phyloP scores from a whole-genome alignment of 2,797 vertebrate genomes.

The Gorsachius magnificus region DNA sequence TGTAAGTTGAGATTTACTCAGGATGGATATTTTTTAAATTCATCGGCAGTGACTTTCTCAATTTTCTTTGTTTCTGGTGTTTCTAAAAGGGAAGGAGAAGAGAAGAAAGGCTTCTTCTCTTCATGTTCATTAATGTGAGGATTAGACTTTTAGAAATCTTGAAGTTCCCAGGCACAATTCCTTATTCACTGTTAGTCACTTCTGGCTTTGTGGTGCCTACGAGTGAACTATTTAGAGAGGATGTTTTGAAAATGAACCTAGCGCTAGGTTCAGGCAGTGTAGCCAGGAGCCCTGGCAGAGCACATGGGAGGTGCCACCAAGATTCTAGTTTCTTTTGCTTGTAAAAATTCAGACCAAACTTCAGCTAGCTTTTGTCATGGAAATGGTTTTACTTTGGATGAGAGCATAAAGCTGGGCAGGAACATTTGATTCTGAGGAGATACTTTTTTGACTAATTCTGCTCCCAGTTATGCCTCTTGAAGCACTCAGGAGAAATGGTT shows the following conservation, averaged over 20 bases:
- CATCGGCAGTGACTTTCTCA: neutral
- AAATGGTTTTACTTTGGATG: neutral
- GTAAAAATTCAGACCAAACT: neutral
- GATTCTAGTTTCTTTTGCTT: neutral
- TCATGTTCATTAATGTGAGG: neutral
- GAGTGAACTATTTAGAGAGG: neutral
- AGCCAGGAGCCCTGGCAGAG: neutral
- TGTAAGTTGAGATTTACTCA: neutral
- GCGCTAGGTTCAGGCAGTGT: rapidly evolving
- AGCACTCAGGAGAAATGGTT: neutral
- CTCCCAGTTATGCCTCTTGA: neutral
- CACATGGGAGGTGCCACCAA: rapidly evolving
- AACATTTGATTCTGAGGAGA: neutral
- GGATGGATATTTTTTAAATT: neutral
- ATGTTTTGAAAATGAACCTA: neutral
- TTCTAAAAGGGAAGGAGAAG: neutral
- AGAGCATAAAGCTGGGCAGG: neutral
- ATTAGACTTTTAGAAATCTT: neutral
- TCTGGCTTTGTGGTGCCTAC: neutral
- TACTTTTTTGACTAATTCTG: neutral
- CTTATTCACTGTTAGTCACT: neutral
- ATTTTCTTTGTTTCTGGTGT: neutral
- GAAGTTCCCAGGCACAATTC: neutral
- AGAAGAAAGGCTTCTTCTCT: neutral
- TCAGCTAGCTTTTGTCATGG: neutral